These are phyloP conservation scores for Redunca redunca DNA, from an alignment of 2,113 vertebrate genomes.

Conservation along the genomic window DNA sequence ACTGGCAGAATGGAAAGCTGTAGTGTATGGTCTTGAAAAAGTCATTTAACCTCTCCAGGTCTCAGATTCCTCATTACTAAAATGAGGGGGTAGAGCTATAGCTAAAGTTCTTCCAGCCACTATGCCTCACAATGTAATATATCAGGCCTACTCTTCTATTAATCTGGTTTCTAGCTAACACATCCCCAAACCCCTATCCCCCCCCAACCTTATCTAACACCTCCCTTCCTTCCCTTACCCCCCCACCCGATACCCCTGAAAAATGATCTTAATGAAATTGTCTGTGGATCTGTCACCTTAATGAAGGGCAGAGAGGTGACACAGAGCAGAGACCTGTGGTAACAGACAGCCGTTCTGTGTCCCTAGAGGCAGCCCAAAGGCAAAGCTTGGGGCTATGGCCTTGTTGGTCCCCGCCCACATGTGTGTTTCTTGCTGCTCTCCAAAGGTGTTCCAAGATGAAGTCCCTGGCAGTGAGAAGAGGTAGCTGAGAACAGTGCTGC, in stretches of 20 bases:
- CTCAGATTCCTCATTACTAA: constrained; percentile 42
- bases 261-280: constrained; percentile 32
- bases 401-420: constrained; percentile 29
- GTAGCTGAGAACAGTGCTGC: constrained; percentile 5
- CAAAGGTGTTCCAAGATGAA: constrained; percentile 12
- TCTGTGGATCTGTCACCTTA: constrained; percentile 19
- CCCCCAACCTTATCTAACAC: constrained; percentile 11
- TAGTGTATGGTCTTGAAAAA: constrained; percentile 23
- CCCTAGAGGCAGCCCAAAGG: neutral
- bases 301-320: constrained; percentile 47
- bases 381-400: neutral
- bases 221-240: neutral
- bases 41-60: constrained; percentile 8
- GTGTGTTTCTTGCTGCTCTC: constrained; percentile 5
- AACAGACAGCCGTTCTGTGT: constrained; percentile 10
- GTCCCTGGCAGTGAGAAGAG: constrained; percentile 52
- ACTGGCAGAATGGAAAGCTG: neutral
- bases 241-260: neutral
- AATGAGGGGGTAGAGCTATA: constrained; percentile 30
- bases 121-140: constrained; percentile 32
- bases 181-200: constrained; percentile 28
- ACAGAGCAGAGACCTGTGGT: constrained; percentile 11
- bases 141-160: constrained; percentile 52
- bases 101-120: constrained; percentile 34
- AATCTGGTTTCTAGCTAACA: constrained; percentile 57